A percentile compares a stretch with the other conserved stretches of the same genome.
phyloP scores from a whole-genome alignment of 2,113 vertebrate species.

The Forbesichthys agassizii region DNA sequence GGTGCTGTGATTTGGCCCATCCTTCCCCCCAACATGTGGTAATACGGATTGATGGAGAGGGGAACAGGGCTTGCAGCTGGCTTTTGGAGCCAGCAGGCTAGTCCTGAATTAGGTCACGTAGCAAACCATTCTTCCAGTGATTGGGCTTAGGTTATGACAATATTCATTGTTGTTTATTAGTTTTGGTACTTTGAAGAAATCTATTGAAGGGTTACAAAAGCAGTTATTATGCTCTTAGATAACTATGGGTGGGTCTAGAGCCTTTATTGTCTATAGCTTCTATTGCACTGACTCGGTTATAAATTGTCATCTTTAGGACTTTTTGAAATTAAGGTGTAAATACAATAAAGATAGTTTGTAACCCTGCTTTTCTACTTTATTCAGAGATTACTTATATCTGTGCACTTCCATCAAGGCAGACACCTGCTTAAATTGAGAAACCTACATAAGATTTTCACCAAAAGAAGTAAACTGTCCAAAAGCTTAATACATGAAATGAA shows the following conservation, averaged over 20 bases:
- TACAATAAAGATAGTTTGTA: no score
- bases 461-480: slow-evolving; percentile 23
- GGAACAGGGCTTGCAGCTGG: slow-evolving; percentile 41
- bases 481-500: no score
- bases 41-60: slow-evolving; percentile 51
- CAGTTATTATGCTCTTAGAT: background rate
- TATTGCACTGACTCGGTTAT: no score
- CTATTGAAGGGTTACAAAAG: background rate
- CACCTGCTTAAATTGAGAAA: background rate
- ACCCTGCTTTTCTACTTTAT: background rate
- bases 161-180: no score
- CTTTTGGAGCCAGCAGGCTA: slow-evolving; percentile 4
- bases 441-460: slow-evolving; percentile 28
- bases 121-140: background rate
- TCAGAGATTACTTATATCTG: background rate
- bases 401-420: no score
- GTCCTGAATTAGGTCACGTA: slow-evolving; percentile 25
- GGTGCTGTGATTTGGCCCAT: slow-evolving; percentile 32
- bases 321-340: no score
- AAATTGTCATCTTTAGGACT: no score
- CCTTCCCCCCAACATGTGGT: slow-evolving; percentile 12
- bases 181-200: no score
- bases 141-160: background rate
- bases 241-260: background rate
- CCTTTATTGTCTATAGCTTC: background rate